Percentiles rank a stretch among this genome's conserved stretches.
Evolutionary conservation across 1,140 invertebrate genomes (phyloP).

Genomic region (Ostrea denselamellosa): DNA sequence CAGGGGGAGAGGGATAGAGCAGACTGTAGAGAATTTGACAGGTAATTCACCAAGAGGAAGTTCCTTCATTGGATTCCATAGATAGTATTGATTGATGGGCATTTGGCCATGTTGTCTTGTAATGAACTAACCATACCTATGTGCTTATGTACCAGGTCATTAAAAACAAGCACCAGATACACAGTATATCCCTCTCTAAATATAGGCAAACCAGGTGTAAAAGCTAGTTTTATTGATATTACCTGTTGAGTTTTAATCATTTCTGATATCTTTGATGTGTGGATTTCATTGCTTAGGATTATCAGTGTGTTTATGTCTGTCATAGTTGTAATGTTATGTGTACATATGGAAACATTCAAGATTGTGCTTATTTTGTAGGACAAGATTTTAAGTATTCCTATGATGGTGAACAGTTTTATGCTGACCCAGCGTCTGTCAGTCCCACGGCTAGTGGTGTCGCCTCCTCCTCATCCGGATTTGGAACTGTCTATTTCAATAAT

Average conservation of each 20-base stretch:
- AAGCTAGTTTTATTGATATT: too few relatives aligned
- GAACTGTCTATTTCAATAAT: slow-evolving; percentile 66
- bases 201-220: too few relatives aligned
- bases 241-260: too few relatives aligned
- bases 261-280: too few relatives aligned
- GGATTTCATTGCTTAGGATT: too few relatives aligned
- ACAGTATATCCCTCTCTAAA: too few relatives aligned
- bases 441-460: neutral
- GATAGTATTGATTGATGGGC: neutral
- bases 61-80: neutral
- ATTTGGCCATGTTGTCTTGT: neutral
- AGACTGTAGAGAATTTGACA: slow-evolving; percentile 31
- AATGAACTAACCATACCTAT: neutral
- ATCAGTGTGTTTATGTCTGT: too few relatives aligned
- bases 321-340: neutral
- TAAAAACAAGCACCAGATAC: neutral
- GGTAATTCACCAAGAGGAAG: neutral
- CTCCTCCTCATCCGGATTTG: slow-evolving; percentile 22
- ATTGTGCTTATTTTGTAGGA: slow-evolving; percentile 42
- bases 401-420: slow-evolving; percentile 54
- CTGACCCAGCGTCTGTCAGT: slow-evolving; percentile 30
- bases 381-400: slow-evolving; percentile 56
- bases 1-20: slow-evolving; percentile 61
- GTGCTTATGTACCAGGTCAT: neutral
- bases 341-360: neutral